These are phyloP conservation scores for Melozone crissalis DNA, from an alignment of 2,113 vertebrate species.

Conservation along the genomic window DNA sequence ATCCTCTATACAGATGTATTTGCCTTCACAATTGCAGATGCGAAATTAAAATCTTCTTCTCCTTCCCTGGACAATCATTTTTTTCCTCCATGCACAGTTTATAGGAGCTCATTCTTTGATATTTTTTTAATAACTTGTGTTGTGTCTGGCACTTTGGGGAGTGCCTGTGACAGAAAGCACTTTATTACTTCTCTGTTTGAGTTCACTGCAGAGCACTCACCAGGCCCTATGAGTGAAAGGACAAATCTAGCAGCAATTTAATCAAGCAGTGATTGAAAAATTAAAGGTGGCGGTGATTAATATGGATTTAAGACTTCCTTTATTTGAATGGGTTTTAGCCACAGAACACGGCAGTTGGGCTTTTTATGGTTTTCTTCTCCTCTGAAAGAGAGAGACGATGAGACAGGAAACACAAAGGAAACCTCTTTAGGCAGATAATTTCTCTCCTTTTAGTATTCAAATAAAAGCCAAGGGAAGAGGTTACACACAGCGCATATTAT, in stretches of 20 bases:
- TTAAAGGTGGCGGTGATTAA: conserved; percentile 33
- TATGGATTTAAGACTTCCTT: conserved; percentile 29
- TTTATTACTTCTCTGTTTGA: conserved; percentile 63
- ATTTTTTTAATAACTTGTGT: conserved; percentile 54
- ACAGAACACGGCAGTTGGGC: not conserved
- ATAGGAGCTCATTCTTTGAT: conserved; percentile 9
- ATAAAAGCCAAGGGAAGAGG: not conserved
- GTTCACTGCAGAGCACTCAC: not conserved
- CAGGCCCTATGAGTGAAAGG: not conserved
- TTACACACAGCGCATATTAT: not conserved
- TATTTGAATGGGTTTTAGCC: conserved; percentile 17
- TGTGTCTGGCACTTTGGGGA: conserved; percentile 37
- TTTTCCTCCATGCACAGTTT: not conserved
- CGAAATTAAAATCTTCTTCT: conserved; percentile 15
- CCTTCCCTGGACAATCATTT: not conserved
- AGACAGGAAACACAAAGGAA: not conserved
- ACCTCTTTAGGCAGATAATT: not conserved
- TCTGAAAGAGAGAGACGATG: not conserved
- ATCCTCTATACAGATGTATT: conserved; percentile 19
- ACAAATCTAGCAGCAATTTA: conserved; percentile 39
- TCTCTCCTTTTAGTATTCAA: not conserved
- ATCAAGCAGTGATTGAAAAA: conserved; percentile 63
- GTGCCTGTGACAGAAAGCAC: conserved; percentile 35
- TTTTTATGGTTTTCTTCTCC: not conserved
- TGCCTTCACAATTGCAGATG: conserved; percentile 36